Conservation (phyloP, 2,888 invertebrate genomes). For the Gerris lacustris region DNA sequence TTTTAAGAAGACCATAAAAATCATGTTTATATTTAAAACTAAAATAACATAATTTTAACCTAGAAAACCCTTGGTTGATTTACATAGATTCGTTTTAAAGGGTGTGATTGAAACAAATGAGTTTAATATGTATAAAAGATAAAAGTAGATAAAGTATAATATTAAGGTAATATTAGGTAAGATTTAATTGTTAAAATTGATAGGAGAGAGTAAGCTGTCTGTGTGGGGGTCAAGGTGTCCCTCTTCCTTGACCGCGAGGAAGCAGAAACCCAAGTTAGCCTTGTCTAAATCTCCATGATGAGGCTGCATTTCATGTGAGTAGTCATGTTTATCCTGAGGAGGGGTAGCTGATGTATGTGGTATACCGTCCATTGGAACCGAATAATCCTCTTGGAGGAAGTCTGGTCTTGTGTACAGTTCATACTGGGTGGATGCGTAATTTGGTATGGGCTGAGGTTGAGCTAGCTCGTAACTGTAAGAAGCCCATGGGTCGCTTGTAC, state of each 20-base stretch:
- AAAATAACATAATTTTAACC: too few relatives aligned
- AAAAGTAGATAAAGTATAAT: too few relatives aligned
- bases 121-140: too few relatives aligned
- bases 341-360: neutral
- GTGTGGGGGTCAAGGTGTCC: conserved; percentile 20
- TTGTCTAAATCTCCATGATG: conserved; percentile 5
- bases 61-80: too few relatives aligned
- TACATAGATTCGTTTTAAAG: too few relatives aligned
- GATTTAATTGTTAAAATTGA: conserved; percentile 24
- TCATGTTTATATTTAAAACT: too few relatives aligned
- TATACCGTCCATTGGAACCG: neutral
- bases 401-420: neutral
- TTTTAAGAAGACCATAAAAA: too few relatives aligned
- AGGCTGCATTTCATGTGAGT: neutral
- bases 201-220: conserved; percentile 22
- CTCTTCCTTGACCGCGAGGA: conserved; percentile 25
- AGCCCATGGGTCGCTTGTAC: conserved; percentile 45
- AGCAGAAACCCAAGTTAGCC: conserved; percentile 24
- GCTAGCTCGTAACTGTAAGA: conserved; percentile 29
- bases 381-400: conserved; percentile 1
- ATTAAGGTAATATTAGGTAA: neutral
- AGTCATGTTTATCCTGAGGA: conserved; percentile 7
- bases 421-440: neutral
- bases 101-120: too few relatives aligned
- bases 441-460: neutral